Base-by-base conservation (phyloP, 2,113 vertebrate genomes). In the Myiagra hebetior region DNA sequence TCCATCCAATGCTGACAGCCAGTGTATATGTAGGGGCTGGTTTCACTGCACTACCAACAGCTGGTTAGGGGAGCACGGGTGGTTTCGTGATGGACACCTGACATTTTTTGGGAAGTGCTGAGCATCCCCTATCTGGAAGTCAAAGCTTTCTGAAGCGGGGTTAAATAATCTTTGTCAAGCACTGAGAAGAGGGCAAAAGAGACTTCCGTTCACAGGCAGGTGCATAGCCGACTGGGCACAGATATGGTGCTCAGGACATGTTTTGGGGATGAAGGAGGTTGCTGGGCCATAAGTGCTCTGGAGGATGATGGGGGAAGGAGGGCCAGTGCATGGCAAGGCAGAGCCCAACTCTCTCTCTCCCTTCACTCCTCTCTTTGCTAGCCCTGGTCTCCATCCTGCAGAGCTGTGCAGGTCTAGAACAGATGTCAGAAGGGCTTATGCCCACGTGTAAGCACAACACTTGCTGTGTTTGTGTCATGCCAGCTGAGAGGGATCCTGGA, bases 21-120 rank as follows among this genome's bases (percentile, higher is more conserved):
- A 8, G n/a, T 0, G 0, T 13, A 4, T 5, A 24, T 4, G 18
- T 8, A 20, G 37, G 53, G 50, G 37, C 39, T 28, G 37, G 13
- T 55, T 41, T 68, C 52, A 17, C 9, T 16, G 13, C 7, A 1
- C 6, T 15, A 20, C 22, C 7, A 11, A 2, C 9, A 13, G 35
- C 49, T 11, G 2, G 5, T 17, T 0, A 0, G 5, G 35, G 9
- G 22, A 26, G 21, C 5, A 22, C 9, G 13, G 52, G 3, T 10
- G 7, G 50, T n/a, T 35, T 42, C 1, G 2, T 6, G 6, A 15
- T 3, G 24, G 63, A 39, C n/a, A 39, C 5, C 13, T 15, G 52
- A 15, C 6, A 6, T 4, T 0, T 52, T 64, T 53, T 46, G 62
- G 59, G 23, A 20, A 59, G 12, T 13, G 24, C 33, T 47, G 39